Evolutionary conservation across 2,113 vertebrate species (phyloP).

Genomic region (Megaleporinus macrocephalus): DNA sequence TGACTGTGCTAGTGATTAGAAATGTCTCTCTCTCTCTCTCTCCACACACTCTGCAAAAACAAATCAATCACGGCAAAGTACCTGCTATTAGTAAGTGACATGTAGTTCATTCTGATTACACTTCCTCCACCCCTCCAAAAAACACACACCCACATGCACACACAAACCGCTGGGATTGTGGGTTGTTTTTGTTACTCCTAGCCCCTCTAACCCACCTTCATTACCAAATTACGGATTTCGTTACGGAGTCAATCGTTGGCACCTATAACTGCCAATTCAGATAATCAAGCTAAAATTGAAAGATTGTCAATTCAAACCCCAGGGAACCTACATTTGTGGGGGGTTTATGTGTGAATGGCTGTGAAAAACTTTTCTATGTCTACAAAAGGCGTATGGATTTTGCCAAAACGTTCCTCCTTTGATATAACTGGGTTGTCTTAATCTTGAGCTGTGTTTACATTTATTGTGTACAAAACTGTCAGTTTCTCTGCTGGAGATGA

Average conservation of each 20-base stretch:
- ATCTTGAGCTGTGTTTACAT: no score
- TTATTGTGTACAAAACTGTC: no score
- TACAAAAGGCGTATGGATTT: no score
- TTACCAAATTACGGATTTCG: not conserved
- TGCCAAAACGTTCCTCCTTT: no score
- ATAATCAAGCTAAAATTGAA: not conserved
- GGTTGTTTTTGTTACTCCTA: constrained; percentile 60
- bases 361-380: no score
- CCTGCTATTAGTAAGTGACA: constrained; percentile 76
- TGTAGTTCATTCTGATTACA: constrained; percentile 77
- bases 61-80: constrained; percentile 79
- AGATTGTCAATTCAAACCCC: not conserved
- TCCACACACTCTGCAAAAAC: constrained; percentile 72
- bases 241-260: not conserved
- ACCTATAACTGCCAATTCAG: not conserved
- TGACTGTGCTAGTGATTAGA: constrained; percentile 60
- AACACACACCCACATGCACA: constrained; percentile 15
- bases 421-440: no score
- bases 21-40: constrained; percentile 45
- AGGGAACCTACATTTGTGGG: no score
- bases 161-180: constrained; percentile 50
- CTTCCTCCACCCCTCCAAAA: constrained; percentile 62
- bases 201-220: constrained; percentile 30
- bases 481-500: no score
- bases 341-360: no score